Percentiles rank a stretch among this genome's conserved stretches.
Evolutionary conservation across 2,113 vertebrate species (phyloP).

Genomic region (Thalassoma bifasciatum): DNA sequence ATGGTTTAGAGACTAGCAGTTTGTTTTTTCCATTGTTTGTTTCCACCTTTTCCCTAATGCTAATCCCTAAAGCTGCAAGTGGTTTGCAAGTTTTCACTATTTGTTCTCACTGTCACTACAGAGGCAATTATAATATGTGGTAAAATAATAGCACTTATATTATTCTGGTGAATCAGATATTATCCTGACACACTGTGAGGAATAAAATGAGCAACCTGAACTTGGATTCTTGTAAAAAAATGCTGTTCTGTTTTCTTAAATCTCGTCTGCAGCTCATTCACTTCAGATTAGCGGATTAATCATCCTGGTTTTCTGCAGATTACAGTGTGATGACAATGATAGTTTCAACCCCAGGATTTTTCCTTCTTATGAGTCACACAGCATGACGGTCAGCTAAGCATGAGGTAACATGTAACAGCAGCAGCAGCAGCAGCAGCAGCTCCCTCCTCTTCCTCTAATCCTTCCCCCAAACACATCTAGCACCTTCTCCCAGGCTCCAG

Average conservation of each 20-base stretch:
- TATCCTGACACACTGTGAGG: no score
- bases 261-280: neutral
- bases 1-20: no score
- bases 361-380: conserved; percentile 25
- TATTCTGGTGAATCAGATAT: no score
- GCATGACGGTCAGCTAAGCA: conserved; percentile 13
- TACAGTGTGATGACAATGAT: neutral
- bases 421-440: no score
- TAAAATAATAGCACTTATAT: no score
- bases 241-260: no score
- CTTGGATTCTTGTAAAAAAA: neutral
- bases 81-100: no score
- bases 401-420: conserved; percentile 28
- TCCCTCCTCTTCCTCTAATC: neutral
- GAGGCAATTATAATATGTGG: no score
- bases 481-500: conserved; percentile 19
- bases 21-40: no score
- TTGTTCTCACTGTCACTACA: no score
- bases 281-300: neutral
- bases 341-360: neutral
- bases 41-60: no score
- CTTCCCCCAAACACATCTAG: neutral
- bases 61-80: no score
- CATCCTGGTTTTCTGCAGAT: neutral
- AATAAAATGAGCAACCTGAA: neutral